Evolutionary conservation across 1,140 invertebrate genomes (phyloP), one percentile per base, ranked within the genome.

Genomic region (Hesperophylax magnus): DNA sequence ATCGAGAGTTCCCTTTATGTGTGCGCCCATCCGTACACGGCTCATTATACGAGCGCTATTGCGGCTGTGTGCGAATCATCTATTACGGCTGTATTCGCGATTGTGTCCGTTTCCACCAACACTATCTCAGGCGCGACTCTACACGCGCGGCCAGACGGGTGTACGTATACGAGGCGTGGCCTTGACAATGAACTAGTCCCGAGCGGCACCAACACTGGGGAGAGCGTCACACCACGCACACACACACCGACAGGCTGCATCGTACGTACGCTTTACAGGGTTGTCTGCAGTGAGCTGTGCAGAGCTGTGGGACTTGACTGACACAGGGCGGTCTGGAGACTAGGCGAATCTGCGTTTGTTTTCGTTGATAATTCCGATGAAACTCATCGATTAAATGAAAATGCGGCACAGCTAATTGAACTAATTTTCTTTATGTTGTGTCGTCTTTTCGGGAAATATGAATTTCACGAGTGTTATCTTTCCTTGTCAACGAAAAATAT

Each of bases 121-220:
- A 63, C 78, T 47, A 7, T n/a, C 54, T 27, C 71, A 24, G n/a
- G n/a, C 18, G n/a, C 15, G 39, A 47, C 61, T 27, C 53, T 15
- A 71, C 54, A 71, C 47, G 22, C 53, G 15, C 75, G 22, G 20
- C 80, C 34, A 34, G 54, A 60, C 72, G 34, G 53, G 27, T 77
- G 52, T 72, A 65, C 60, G 67, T 54, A 58, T 31, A 71, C 54
- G 8, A 8, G 11, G 11, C 81, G 81, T 78, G 81, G 78, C 81
- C 81, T 82, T 82, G 81, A 67, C 81, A 82, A 60, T 82, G 81
- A 82, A 82, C 81, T 80, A 82, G 81, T 82, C 69, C 65, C 67
- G 67, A 31, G n/a, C 58, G 2, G 74, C 72, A 71, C 69, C 18
- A 22, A 72, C 47, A 72, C 18, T 20, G 20, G 24, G 22, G 27